Conservation (phyloP, 2,113 vertebrate species). For the Vanacampus margaritifer region DNA sequence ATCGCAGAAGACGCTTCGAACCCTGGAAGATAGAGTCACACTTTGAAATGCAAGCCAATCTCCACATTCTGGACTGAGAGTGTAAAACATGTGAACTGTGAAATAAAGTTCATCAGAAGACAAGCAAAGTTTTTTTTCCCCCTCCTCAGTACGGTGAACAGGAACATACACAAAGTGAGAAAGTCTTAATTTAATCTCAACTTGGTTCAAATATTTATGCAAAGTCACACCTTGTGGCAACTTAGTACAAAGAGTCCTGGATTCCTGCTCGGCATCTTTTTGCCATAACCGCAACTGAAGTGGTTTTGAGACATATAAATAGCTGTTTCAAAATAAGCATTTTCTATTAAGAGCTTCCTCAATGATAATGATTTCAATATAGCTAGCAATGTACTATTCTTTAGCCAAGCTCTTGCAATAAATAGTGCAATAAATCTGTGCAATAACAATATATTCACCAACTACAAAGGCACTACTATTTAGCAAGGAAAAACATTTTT, state of each 20-base stretch:
- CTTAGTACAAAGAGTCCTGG: conserved; percentile 44
- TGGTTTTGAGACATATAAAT: conserved; percentile 5
- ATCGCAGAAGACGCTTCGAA: conserved; percentile 77
- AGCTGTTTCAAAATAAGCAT: conserved; percentile 3
- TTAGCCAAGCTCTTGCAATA: neutral
- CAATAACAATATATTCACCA: neutral
- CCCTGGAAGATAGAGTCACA: conserved; percentile 58
- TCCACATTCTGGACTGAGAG: neutral
- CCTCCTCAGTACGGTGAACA: conserved; percentile 8
- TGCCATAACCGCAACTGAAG: neutral
- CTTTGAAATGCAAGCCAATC: conserved; percentile 1
- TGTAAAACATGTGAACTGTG: neutral
- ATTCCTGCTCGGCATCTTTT: neutral
- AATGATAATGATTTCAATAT: neutral
- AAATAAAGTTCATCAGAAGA: neutral
- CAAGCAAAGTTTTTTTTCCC: neutral
- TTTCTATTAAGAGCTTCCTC: neutral
- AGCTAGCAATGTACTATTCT: neutral
- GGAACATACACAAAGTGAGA: neutral
- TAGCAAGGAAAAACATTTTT: too few relatives aligned
- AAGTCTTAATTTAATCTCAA: conserved; percentile 26
- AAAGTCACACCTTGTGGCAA: conserved; percentile 37
- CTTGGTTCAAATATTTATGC: conserved; percentile 43
- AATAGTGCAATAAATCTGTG: neutral
- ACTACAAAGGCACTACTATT: too few relatives aligned